These are phyloP conservation scores for Strongylocentrotus purpuratus DNA, from an alignment of 35 echinoderm and acorn worm genomes.

Conservation along the genomic window DNA sequence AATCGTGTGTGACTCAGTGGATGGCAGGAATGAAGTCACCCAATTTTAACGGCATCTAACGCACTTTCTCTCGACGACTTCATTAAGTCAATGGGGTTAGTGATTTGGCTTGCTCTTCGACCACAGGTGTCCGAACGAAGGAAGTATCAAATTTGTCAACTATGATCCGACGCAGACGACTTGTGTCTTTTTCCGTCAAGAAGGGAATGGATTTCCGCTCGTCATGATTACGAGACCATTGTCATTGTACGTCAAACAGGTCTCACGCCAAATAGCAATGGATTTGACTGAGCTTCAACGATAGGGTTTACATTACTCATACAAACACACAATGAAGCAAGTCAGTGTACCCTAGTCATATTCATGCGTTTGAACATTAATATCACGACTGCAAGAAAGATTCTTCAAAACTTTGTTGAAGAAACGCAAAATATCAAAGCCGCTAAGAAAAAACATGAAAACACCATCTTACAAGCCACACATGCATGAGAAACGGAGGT, in stretches of 20 bases:
- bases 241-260: not conserved
- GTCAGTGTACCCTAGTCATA: not conserved
- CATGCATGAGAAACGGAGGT: too few species aligned
- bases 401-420: too few species aligned
- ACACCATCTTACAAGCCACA: too few species aligned
- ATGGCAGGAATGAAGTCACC: not conserved
- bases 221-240: not conserved
- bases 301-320: not conserved
- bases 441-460: too few species aligned
- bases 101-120: not conserved
- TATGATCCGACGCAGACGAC: not conserved
- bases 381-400: too few species aligned
- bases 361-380: not conserved
- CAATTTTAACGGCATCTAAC: not conserved
- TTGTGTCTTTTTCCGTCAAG: not conserved
- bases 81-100: not conserved
- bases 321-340: not conserved
- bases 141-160: conserved; percentile 34
- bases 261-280: not conserved
- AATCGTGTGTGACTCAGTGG: not conserved
- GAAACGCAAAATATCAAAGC: too few species aligned
- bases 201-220: not conserved
- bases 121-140: conserved; percentile 35
- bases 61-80: not conserved
- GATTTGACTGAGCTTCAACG: not conserved